A percentile compares a stretch with the other conserved stretches of the same genome.
These are phyloP conservation scores for Hipposideros armiger DNA, from an alignment of 2,113 vertebrate genomes.

Conservation along the genomic window DNA sequence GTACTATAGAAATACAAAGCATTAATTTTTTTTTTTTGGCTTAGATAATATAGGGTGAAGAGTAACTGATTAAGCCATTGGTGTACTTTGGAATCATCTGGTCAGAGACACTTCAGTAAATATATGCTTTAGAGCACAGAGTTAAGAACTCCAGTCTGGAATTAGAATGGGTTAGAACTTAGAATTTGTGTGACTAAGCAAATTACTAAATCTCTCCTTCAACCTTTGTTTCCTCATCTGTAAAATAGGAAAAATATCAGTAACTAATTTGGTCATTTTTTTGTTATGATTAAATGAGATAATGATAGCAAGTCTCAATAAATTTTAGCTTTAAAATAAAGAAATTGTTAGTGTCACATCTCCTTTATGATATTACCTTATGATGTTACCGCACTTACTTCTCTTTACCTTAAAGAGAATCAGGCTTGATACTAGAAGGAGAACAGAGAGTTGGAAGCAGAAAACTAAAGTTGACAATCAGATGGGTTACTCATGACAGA, in stretches of 20 bases:
- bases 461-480: slow-evolving; percentile 18
- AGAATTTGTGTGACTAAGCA: not conserved
- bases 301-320: not conserved
- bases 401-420: not conserved
- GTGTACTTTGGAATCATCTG: not conserved
- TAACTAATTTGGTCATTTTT: not conserved
- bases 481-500: not conserved
- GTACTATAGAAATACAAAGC: not conserved
- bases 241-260: not conserved
- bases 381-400: not conserved
- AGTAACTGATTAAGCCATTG: not conserved
- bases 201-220: not conserved
- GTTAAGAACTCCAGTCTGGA: not conserved
- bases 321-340: slow-evolving; percentile 1
- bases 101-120: not conserved
- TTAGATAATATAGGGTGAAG: not conserved
- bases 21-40: not conserved
- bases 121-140: not conserved
- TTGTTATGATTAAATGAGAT: not conserved
- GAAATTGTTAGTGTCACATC: not conserved
- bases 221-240: not conserved
- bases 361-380: not conserved
- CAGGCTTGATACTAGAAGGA: not conserved
- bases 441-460: not conserved
- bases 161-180: not conserved